Percentiles rank a stretch among this genome's conserved stretches.
Conservation (phyloP, 1,140 invertebrate species). For the Heliconius hewitsoni region DNA sequence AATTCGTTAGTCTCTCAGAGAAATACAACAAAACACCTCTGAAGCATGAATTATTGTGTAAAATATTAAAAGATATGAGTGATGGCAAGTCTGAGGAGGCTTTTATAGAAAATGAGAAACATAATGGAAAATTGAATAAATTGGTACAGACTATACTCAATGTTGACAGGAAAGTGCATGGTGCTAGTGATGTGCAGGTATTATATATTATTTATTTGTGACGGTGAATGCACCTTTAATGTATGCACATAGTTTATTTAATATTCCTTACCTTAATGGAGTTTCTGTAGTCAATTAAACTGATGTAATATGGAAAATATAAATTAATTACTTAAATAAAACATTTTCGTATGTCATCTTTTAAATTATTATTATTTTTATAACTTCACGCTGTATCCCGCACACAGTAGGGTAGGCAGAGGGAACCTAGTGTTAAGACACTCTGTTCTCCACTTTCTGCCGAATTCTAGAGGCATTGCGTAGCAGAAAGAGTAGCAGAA, state of each 20-base stretch:
- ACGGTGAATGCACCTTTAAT: background rate
- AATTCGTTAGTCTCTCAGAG: constrained; percentile 63
- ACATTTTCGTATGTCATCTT: too few relatives aligned
- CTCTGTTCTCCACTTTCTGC: too few relatives aligned
- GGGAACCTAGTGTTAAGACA: too few relatives aligned
- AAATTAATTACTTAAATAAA: too few relatives aligned
- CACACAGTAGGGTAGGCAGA: too few relatives aligned
- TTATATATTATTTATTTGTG: background rate
- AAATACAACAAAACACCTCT: constrained; percentile 81
- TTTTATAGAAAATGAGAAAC: constrained; percentile 54
- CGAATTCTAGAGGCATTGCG: too few relatives aligned
- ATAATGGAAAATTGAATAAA: constrained; percentile 52
- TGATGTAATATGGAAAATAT: too few relatives aligned
- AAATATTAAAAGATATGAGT: constrained; percentile 62
- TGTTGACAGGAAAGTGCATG: constrained; percentile 68
- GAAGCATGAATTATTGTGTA: constrained; percentile 80
- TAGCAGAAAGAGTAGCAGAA: too few relatives aligned
- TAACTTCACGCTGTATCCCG: too few relatives aligned
- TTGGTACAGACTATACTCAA: constrained; percentile 70
- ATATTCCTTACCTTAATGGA: too few relatives aligned
- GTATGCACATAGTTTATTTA: background rate
- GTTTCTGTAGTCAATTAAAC: too few relatives aligned
- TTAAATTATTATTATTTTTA: too few relatives aligned
- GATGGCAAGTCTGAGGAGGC: constrained; percentile 55
- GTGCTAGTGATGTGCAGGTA: constrained; percentile 67